These are phyloP conservation scores for Antheraea mylitta DNA, from an alignment of 1,140 invertebrate species.

Conservation along the genomic window DNA sequence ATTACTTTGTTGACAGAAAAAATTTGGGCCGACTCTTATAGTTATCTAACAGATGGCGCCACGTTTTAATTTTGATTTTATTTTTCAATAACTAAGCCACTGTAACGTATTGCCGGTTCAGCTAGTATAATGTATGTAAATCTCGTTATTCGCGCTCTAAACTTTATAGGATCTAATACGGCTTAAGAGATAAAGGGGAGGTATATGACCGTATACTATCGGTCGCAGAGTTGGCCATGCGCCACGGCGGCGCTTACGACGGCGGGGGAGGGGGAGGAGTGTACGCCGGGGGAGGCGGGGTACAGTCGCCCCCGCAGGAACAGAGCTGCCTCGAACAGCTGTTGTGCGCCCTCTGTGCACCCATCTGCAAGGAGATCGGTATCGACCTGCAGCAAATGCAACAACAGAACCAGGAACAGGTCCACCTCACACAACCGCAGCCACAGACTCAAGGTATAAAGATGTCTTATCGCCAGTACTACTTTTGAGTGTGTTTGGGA, in stretches of 20 bases:
- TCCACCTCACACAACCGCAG: constrained; percentile 59
- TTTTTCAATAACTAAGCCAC: too few species aligned
- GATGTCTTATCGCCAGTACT: too few species aligned
- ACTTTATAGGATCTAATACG: background rate
- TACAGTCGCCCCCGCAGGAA: constrained; percentile 29
- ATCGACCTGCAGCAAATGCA: constrained; percentile 65
- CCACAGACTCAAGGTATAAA: constrained; percentile 34
- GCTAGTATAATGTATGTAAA: too few species aligned
- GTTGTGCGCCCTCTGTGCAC: constrained; percentile 67
- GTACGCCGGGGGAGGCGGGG: constrained; percentile 13
- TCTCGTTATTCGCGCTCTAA: too few species aligned
- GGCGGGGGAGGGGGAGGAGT: constrained; percentile 31
- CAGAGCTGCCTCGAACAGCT: constrained; percentile 71
- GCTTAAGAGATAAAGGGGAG: background rate
- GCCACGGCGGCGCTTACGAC: constrained; percentile 54
- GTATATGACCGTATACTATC: background rate
- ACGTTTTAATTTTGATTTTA: too few species aligned
- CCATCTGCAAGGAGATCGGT: constrained; percentile 76
- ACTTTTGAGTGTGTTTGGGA: too few species aligned
- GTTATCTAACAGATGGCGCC: too few species aligned
- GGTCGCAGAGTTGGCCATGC: constrained; percentile 57
- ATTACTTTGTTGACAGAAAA: too few species aligned
- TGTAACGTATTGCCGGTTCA: too few species aligned
- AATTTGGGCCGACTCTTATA: too few species aligned
- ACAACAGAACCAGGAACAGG: constrained; percentile 44